Conservation (phyloP, 2,888 invertebrate genomes). For the Trichogramma evanescens region DNA sequence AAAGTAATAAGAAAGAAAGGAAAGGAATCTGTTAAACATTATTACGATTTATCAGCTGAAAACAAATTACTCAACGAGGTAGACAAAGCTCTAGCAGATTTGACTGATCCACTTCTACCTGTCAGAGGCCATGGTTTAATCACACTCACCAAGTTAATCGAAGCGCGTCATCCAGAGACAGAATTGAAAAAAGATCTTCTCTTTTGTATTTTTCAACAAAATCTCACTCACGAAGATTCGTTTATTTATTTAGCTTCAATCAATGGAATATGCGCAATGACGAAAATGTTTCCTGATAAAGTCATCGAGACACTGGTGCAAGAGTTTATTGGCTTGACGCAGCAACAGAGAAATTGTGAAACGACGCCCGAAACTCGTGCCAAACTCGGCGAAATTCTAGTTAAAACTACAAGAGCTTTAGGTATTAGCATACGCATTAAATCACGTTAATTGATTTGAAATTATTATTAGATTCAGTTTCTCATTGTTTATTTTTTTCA, state of each 20-base stretch:
- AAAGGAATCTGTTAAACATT: slow-evolving; percentile 24
- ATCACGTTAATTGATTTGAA: slow-evolving; percentile 26
- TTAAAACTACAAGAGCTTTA: slow-evolving; percentile 63
- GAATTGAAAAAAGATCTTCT: slow-evolving; percentile 60
- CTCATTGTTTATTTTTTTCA: slow-evolving; percentile 6
- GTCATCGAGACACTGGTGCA: slow-evolving; percentile 62
- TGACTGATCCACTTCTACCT: slow-evolving; percentile 68
- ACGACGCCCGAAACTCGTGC: slow-evolving; percentile 57
- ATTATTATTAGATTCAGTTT: neutral
- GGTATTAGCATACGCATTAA: slow-evolving; percentile 48
- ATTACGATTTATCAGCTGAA: slow-evolving; percentile 33
- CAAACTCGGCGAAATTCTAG: slow-evolving; percentile 75
- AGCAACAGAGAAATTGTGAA: slow-evolving; percentile 41
- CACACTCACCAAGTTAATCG: slow-evolving; percentile 64
- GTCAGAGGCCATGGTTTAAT: slow-evolving; percentile 75
- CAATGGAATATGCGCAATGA: slow-evolving; percentile 66
- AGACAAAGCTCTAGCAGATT: slow-evolving; percentile 60
- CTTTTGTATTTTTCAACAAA: slow-evolving; percentile 67
- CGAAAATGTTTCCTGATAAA: slow-evolving; percentile 59
- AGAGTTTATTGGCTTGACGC: slow-evolving; percentile 54
- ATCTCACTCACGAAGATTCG: slow-evolving; percentile 70
- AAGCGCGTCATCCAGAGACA: slow-evolving; percentile 58
- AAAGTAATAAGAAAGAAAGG: slow-evolving; percentile 37
- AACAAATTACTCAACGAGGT: slow-evolving; percentile 46
- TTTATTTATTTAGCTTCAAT: slow-evolving; percentile 76